Evolutionary conservation across 2,113 vertebrate genomes (phyloP).

Genomic region (Catharus bicknelli): DNA sequence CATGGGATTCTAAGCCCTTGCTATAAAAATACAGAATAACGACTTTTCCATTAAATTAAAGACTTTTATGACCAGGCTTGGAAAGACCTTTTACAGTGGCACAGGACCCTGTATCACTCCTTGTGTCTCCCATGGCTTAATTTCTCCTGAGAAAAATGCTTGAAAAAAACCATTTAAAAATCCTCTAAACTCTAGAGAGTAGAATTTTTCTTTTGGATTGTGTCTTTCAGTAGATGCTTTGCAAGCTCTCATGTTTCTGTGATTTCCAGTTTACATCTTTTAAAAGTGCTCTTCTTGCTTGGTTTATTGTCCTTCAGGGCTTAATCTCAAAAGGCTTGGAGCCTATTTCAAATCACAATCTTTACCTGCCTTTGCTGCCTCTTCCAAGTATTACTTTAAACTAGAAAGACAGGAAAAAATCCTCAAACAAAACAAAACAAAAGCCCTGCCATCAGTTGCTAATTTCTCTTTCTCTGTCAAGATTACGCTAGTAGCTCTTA

Average conservation of each 20-base stretch:
- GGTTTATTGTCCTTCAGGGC: conserved; percentile 20
- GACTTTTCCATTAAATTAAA: conserved; percentile 48
- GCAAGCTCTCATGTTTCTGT: conserved; percentile 28
- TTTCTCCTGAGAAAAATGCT: conserved; percentile 62
- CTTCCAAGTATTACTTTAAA: conserved; percentile 45
- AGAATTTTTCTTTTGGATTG: conserved; percentile 21
- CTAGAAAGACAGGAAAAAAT: not conserved
- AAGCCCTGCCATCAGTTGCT: conserved; percentile 69
- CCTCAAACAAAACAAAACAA: not conserved
- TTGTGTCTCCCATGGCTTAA: conserved; percentile 34
- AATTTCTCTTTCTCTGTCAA: conserved; percentile 81
- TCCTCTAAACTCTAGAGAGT: conserved; percentile 19
- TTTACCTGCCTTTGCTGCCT: conserved; percentile 58
- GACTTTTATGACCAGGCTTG: conserved; percentile 15
- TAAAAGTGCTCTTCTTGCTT: not conserved
- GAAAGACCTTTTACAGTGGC: conserved; percentile 19
- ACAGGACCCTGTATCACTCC: conserved; percentile 7
- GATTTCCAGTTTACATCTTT: conserved; percentile 63
- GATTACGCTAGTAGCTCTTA: conserved; percentile 74
- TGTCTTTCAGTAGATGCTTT: not conserved
- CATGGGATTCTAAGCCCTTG: not conserved
- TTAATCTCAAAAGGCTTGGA: conserved; percentile 14
- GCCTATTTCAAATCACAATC: conserved; percentile 39
- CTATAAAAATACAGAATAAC: conserved; percentile 23
- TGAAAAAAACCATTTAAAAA: conserved; percentile 15